phyloP scores from a whole-genome alignment of 2,888 invertebrate species.

The Oscheius sp. region DNA sequence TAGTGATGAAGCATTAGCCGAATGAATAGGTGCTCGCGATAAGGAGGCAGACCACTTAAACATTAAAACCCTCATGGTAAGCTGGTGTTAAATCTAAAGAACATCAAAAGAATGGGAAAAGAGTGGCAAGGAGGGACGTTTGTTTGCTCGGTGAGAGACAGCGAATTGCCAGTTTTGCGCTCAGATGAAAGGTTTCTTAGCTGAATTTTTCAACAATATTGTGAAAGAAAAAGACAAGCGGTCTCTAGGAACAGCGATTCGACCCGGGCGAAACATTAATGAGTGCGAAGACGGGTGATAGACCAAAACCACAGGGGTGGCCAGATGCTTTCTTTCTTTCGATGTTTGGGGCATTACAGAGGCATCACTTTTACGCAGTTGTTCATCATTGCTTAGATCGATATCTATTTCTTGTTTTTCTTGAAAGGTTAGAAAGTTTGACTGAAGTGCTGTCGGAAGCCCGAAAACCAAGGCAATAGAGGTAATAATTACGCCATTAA shows the following conservation, averaged over 20 bases:
- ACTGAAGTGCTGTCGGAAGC: neutral
- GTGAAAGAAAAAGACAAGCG: neutral
- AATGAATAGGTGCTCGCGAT: conserved; percentile 3
- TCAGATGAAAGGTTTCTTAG: conserved; percentile 4
- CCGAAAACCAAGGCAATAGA: conserved; percentile 18
- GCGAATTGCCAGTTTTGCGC: conserved; percentile 28
- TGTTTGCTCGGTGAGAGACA: conserved; percentile 27
- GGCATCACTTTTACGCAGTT: no score
- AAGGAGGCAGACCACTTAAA: neutral
- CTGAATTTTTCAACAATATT: neutral
- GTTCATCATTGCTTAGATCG: conserved; percentile 22
- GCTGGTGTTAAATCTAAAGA: neutral
- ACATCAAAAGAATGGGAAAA: neutral
- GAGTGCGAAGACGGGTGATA: conserved; percentile 24
- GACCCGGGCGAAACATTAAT: conserved; percentile 20
- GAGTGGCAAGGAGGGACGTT: conserved; percentile 24
- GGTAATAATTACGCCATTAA: conserved; percentile 17
- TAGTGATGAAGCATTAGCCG: neutral
- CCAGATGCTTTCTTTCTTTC: neutral
- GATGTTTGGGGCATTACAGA: no score
- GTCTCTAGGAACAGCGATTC: conserved; percentile 4
- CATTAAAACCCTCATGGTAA: neutral
- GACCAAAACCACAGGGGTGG: no score
- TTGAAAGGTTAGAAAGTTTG: neutral
- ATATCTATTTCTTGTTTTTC: conserved; percentile 18